These are phyloP conservation scores for Dioctria rufipes DNA, from an alignment of 2,888 invertebrate species.

Conservation along the genomic window DNA sequence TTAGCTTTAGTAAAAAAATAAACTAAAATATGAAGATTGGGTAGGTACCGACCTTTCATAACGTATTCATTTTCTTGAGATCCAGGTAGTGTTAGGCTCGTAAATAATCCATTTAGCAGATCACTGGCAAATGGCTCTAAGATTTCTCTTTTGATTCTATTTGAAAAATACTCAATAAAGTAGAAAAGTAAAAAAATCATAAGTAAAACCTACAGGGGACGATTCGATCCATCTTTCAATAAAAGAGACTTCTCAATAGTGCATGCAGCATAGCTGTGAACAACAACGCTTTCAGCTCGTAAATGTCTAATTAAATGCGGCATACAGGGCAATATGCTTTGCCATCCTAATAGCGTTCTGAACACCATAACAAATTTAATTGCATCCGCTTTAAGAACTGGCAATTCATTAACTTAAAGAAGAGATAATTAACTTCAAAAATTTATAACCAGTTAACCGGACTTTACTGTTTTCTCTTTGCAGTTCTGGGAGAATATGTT, in stretches of 20 bases:
- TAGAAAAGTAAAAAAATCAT: background rate
- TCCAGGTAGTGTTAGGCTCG: slow-evolving; percentile 79
- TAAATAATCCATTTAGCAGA: slow-evolving; percentile 84
- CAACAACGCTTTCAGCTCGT: slow-evolving; percentile 84
- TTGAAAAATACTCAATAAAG: slow-evolving; percentile 57
- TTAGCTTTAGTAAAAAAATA: slow-evolving; percentile 68
- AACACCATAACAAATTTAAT: slow-evolving; percentile 98
- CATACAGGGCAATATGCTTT: slow-evolving; percentile 81
- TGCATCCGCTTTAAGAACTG: slow-evolving; percentile 96
- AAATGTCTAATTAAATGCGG: slow-evolving; percentile 87
- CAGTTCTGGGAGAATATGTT: slow-evolving; percentile 90
- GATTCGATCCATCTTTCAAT: slow-evolving; percentile 77
- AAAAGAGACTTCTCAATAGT: slow-evolving; percentile 90
- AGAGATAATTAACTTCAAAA: slow-evolving; percentile 20
- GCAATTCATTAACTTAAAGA: slow-evolving; percentile 84
- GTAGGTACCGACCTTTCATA: slow-evolving; percentile 80
- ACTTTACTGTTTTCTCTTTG: slow-evolving; percentile 78
- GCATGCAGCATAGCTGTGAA: slow-evolving; percentile 96
- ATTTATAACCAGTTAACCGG: background rate
- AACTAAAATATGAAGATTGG: slow-evolving; percentile 11
- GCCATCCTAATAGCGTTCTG: slow-evolving; percentile 88
- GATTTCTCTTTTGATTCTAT: slow-evolving; percentile 75
- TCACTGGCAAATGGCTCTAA: slow-evolving; percentile 79
- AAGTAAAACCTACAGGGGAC: slow-evolving; percentile 72
- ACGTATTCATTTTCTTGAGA: slow-evolving; percentile 96